phyloP scores from a whole-genome alignment of 2,888 invertebrate genomes.

The Acanthopleura granulata region DNA sequence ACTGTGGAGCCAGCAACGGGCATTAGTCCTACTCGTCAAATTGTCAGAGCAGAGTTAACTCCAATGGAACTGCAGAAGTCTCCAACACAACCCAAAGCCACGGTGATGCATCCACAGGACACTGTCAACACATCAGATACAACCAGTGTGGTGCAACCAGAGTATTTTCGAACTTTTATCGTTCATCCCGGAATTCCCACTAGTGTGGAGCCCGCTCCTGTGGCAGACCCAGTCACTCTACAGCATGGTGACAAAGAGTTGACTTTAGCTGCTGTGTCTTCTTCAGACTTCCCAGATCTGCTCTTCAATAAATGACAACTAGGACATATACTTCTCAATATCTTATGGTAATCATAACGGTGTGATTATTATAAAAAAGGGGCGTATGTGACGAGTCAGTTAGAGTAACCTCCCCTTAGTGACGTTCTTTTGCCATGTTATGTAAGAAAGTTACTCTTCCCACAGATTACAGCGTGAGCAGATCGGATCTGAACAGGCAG shows the following conservation, averaged over 20 bases:
- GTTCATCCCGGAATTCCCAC: no score
- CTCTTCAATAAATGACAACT: not conserved
- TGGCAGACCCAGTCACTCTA: no score
- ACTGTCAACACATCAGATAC: no score
- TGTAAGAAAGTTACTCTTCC: no score
- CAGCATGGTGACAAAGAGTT: not conserved
- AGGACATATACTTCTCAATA: not conserved
- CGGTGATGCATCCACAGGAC: no score
- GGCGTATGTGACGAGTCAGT: no score
- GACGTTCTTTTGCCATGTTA: no score
- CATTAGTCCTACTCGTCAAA: not conserved
- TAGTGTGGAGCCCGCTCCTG: no score
- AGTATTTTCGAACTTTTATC: not conserved
- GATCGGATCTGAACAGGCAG: no score
- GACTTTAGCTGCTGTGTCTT: not conserved
- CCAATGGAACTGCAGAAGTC: not conserved
- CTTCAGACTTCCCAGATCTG: not conserved
- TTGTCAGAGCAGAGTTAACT: not conserved
- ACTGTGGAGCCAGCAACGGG: not conserved
- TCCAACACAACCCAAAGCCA: no score
- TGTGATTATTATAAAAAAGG: not conserved
- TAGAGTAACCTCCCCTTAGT: no score
- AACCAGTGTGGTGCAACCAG: not conserved
- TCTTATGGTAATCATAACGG: not conserved
- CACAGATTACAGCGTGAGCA: no score